These are phyloP conservation scores for Glossosoma conforme DNA, from an alignment of 1,140 invertebrate species.

Conservation along the genomic window DNA sequence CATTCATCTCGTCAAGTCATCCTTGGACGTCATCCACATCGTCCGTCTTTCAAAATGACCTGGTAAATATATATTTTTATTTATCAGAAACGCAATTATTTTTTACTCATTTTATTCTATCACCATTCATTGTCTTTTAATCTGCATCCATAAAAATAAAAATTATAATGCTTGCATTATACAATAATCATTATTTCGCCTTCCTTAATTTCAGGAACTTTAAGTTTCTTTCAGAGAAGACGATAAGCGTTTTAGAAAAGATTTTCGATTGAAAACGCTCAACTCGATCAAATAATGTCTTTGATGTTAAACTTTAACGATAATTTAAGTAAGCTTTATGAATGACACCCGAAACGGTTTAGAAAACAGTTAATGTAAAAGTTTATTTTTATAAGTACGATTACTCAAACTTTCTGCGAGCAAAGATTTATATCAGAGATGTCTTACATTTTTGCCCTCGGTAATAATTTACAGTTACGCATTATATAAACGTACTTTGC, in stretches of 20 bases:
- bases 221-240: neutral
- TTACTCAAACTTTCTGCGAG: slow-evolving; percentile 39
- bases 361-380: slow-evolving; percentile 53
- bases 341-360: slow-evolving; percentile 27
- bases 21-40: slow-evolving; percentile 26
- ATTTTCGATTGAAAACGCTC: slow-evolving; percentile 16
- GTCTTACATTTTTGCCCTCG: too few species aligned
- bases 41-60: slow-evolving; percentile 29
- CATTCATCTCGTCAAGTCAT: slow-evolving; percentile 30
- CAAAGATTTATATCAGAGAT: slow-evolving; percentile 18
- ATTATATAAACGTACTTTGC: too few species aligned
- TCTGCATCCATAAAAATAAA: too few species aligned
- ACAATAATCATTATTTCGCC: too few species aligned
- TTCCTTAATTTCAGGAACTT: neutral
- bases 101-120: slow-evolving; percentile 1
- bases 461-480: too few species aligned
- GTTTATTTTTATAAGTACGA: slow-evolving; percentile 57
- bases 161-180: too few species aligned
- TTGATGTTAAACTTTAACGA: slow-evolving; percentile 27
- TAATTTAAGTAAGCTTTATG: slow-evolving; percentile 21
- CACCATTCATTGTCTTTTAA: slow-evolving; percentile 8
- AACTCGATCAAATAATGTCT: slow-evolving; percentile 27
- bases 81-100: slow-evolving; percentile 14
- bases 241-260: neutral
- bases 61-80: slow-evolving; percentile 28